Percentiles rank a stretch among this genome's conserved stretches.
Evolutionary conservation across 1,140 invertebrate species (phyloP).

Genomic region (Acromyrmex charruanus): DNA sequence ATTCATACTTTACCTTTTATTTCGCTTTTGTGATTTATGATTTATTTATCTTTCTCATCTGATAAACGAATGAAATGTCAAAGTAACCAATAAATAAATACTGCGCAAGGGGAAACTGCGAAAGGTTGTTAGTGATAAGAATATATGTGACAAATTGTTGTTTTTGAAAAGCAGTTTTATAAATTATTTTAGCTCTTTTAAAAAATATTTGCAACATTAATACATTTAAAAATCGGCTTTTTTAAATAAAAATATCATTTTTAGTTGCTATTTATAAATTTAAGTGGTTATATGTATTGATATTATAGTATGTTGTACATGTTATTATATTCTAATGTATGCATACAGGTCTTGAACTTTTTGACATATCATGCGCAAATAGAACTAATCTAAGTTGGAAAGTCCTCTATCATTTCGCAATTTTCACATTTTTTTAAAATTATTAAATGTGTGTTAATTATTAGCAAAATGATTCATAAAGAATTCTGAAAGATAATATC

Average conservation of each 20-base stretch:
- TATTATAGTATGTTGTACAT: neutral
- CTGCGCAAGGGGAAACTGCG: neutral
- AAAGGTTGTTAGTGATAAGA: constrained; percentile 21
- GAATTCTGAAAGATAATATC: too few species aligned
- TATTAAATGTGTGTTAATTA: too few species aligned
- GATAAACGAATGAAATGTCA: constrained; percentile 37
- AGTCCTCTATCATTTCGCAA: too few species aligned
- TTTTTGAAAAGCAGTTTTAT: constrained; percentile 1
- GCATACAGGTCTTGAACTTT: too few species aligned
- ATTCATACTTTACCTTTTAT: too few species aligned
- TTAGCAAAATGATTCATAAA: too few species aligned
- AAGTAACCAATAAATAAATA: constrained; percentile 31
- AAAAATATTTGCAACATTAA: neutral
- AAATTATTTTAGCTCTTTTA: neutral
- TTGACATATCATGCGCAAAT: too few species aligned
- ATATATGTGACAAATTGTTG: neutral
- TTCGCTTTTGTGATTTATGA: neutral
- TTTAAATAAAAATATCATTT: neutral
- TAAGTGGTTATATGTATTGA: neutral
- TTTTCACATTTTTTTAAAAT: too few species aligned
- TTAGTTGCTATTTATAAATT: neutral
- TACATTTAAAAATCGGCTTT: neutral
- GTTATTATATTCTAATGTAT: neutral
- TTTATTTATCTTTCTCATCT: constrained; percentile 27
- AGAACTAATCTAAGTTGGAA: too few species aligned